Evolutionary conservation across 2,888 invertebrate genomes (phyloP).

Genomic region (Apodemia zela): DNA sequence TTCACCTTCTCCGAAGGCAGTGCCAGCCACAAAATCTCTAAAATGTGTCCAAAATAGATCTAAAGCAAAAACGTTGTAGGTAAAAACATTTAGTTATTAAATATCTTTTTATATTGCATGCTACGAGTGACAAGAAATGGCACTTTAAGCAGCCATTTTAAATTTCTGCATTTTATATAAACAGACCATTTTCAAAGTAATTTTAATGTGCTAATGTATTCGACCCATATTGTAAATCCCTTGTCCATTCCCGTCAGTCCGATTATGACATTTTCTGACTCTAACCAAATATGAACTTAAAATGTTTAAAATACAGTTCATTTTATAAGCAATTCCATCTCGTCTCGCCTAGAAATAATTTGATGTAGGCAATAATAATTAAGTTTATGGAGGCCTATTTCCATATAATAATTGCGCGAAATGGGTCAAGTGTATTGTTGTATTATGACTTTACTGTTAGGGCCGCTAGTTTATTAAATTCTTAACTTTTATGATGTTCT

Average conservation of each 20-base stretch:
- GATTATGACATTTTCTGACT: neutral
- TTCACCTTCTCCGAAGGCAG: too few species aligned
- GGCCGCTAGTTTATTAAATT: neutral
- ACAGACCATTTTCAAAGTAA: neutral
- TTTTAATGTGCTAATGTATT: neutral
- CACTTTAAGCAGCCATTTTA: neutral
- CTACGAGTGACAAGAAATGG: neutral
- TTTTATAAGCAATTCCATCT: neutral
- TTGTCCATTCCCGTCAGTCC: neutral
- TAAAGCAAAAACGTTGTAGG: too few species aligned
- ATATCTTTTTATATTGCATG: too few species aligned
- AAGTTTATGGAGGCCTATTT: slow-evolving; percentile 19
- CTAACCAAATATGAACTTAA: slow-evolving; percentile 6
- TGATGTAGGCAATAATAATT: slow-evolving; percentile 19
- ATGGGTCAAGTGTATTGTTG: slow-evolving; percentile 16
- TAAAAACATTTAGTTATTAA: too few species aligned
- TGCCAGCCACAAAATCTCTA: too few species aligned
- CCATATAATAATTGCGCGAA: slow-evolving; percentile 17
- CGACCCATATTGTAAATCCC: slow-evolving; percentile 8
- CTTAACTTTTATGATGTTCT: neutral
- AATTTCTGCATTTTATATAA: neutral
- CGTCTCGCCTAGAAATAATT: neutral
- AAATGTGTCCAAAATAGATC: too few species aligned
- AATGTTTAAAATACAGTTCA: neutral
- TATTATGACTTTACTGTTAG: neutral